Conservation (phyloP, 2,113 vertebrate species). For the Cebidichthys violaceus region DNA sequence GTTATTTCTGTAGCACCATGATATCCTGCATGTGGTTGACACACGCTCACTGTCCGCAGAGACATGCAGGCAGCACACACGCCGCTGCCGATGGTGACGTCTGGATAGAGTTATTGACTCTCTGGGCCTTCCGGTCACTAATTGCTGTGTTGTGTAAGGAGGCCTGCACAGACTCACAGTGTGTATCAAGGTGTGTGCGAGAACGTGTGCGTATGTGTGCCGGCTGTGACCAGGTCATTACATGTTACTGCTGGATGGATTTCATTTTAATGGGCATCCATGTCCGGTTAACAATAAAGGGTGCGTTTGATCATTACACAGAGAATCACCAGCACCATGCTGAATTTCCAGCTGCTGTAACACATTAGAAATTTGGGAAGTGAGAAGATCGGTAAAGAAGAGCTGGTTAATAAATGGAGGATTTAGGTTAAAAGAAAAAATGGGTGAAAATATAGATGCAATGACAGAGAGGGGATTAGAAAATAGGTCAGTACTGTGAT, state of each 20-base stretch:
- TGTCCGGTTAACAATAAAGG: slow-evolving; percentile 29
- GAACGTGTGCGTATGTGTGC: neutral
- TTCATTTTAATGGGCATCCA: slow-evolving; percentile 37
- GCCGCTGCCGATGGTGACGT: slow-evolving; percentile 17
- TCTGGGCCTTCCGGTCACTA: slow-evolving; percentile 52
- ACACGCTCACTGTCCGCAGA: slow-evolving; percentile 10
- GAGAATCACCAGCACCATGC: neutral
- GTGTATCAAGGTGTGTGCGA: slow-evolving; percentile 24
- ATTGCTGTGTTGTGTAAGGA: slow-evolving; percentile 55
- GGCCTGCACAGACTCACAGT: slow-evolving; percentile 30
- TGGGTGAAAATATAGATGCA: neutral
- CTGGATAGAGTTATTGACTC: slow-evolving; percentile 59
- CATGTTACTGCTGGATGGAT: slow-evolving; percentile 27
- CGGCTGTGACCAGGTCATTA: slow-evolving; percentile 1
- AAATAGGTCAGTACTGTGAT: slow-evolving; percentile 20
- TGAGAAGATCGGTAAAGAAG: neutral
- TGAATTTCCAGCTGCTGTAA: slow-evolving; percentile 10
- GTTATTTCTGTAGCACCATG: slow-evolving; percentile 34
- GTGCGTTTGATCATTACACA: neutral
- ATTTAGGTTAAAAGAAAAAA: neutral
- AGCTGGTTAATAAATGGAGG: neutral
- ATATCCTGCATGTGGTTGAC: slow-evolving; percentile 43
- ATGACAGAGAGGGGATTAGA: neutral
- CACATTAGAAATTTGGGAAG: neutral
- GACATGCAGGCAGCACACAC: slow-evolving; percentile 13